phyloP scores from a whole-genome alignment of 1,140 invertebrate species.

The Oedothorax gibbosus region DNA sequence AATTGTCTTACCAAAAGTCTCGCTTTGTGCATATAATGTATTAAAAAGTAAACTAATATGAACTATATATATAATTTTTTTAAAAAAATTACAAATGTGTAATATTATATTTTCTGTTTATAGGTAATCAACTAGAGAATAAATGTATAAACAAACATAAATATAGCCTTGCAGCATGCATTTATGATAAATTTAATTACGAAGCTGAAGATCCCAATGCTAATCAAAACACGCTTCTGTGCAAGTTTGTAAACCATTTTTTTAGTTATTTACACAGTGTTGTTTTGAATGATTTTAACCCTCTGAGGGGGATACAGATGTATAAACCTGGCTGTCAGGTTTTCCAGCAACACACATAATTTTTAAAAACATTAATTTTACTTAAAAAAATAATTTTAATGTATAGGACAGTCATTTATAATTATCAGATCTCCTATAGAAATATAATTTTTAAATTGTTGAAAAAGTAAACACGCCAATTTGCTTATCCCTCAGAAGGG shows the following conservation, averaged over 20 bases:
- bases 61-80: background rate
- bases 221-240: conserved; percentile 5
- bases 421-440: background rate
- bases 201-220: background rate
- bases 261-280: background rate
- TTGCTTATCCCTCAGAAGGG: too few relatives aligned
- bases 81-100: background rate
- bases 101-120: background rate
- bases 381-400: background rate
- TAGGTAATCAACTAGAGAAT: background rate
- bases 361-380: background rate
- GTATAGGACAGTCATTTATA: background rate
- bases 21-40: background rate
- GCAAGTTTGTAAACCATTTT: background rate
- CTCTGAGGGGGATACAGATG: background rate
- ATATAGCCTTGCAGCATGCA: background rate
- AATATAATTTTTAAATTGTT: background rate
- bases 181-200: conserved; percentile 7
- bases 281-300: background rate
- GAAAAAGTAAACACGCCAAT: background rate
- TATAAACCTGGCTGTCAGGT: background rate
- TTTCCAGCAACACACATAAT: background rate
- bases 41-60: background rate
- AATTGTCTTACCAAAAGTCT: background rate
- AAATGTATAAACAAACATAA: conserved; percentile 8